A percentile compares a stretch with the other conserved stretches of the same genome.
These are phyloP conservation scores for Strigamia crassipes DNA, from an alignment of 2,888 invertebrate genomes.

Conservation along the genomic window DNA sequence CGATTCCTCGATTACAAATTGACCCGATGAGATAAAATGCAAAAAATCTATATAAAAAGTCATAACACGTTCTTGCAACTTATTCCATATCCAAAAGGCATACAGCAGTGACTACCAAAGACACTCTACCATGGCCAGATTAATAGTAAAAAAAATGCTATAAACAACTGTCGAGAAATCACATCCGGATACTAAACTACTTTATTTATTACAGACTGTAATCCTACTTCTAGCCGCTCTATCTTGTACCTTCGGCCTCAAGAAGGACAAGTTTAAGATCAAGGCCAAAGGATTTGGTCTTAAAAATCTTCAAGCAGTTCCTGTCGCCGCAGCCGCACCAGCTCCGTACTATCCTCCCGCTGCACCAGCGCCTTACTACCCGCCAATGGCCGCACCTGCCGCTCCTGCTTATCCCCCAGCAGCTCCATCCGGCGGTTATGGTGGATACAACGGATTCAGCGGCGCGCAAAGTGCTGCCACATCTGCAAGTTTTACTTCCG, in stretches of 20 bases:
- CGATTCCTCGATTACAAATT: neutral
- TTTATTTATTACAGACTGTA: slow-evolving; percentile 14
- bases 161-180: neutral
- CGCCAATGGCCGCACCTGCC: neutral
- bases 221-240: neutral
- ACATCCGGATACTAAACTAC: neutral
- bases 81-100: slow-evolving; percentile 2
- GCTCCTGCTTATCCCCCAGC: slow-evolving; percentile 7
- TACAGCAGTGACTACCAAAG: slow-evolving; percentile 31
- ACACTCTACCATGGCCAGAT: slow-evolving; percentile 13
- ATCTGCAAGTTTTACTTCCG: neutral
- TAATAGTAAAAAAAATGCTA: neutral
- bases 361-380: neutral
- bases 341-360: neutral
- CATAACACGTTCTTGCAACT: neutral
- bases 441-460: neutral
- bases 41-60: neutral
- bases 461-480: neutral
- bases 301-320: slow-evolving; percentile 36
- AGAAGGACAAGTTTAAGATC: slow-evolving; percentile 44
- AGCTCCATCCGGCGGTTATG: neutral
- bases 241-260: slow-evolving; percentile 34
- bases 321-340: neutral
- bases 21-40: neutral
- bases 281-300: slow-evolving; percentile 44